These are phyloP conservation scores for Cichladusa arquata DNA, from an alignment of 2,113 vertebrate genomes.

Conservation along the genomic window DNA sequence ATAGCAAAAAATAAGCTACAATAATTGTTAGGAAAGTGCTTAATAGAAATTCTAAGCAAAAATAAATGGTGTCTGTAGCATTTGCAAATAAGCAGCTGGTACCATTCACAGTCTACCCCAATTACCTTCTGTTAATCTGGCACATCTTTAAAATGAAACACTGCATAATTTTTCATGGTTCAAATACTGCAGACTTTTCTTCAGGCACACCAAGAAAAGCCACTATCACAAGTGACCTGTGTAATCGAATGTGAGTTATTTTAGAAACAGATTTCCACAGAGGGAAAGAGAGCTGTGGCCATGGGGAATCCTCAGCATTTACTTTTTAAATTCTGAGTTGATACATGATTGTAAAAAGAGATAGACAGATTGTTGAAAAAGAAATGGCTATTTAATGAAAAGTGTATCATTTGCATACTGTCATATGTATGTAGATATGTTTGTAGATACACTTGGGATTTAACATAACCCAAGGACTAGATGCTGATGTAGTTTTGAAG, in stretches of 20 bases:
- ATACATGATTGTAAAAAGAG: neutral
- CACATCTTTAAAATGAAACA: constrained; percentile 41
- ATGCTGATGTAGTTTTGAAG: neutral
- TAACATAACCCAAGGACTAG: neutral
- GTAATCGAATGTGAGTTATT: constrained; percentile 61
- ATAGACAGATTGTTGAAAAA: neutral
- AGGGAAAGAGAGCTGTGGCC: neutral
- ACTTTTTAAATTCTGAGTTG: neutral
- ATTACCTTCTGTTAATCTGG: constrained; percentile 58
- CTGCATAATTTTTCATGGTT: constrained; percentile 42
- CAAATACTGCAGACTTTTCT: constrained; percentile 29
- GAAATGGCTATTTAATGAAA: neutral
- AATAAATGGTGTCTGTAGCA: neutral
- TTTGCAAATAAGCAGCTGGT: constrained; percentile 46
- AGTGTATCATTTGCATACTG: neutral
- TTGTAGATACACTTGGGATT: neutral
- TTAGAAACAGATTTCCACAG: constrained; percentile 32
- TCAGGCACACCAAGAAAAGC: constrained; percentile 35
- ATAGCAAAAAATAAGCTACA: neutral
- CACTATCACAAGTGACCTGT: constrained; percentile 53
- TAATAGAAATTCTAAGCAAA: neutral
- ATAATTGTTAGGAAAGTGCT: neutral
- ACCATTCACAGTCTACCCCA: neutral
- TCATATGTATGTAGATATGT: neutral
- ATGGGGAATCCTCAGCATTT: constrained; percentile 18